Base-by-base conservation (phyloP, 1,140 invertebrate species). In the Cheumatopsyche charites region DNA sequence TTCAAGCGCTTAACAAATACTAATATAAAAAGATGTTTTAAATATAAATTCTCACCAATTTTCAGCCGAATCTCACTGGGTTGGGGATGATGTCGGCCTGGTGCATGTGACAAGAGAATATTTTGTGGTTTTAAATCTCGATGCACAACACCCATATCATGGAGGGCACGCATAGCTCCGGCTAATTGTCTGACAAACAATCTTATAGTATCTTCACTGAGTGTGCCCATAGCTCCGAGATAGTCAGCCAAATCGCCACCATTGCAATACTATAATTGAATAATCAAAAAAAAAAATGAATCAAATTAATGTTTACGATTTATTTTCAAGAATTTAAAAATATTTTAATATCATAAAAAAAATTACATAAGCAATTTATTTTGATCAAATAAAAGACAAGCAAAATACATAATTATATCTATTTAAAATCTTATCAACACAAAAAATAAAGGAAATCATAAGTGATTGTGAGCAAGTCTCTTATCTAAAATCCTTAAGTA, bases 71-170 rank as follows among this genome's bases (percentile, higher is more conserved):
- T 97, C 82, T 98, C 93, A 74, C 91, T 89, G 47, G 96, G 94
- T 67, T 92, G 89, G 19, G 96, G 95, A 80, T 94, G 91, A 43
- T 88, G 86, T 77, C 90, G 90, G 62, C 87, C 88, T 43, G 83
- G 82, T 13, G 82, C 79, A 83, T 97, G 92, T 80, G 93, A 94
- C 55, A 98, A 85, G 63, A 98, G 86, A 79, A 98, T 98, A 83
- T 98, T 98, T 85, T 98, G 96, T 72, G 97, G 97, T 83, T 99
- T 99, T 77, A 99, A 87, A 87, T 99, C 98, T 78, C 98, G 87
- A 82, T 99, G 98, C 61, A 99, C 96, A 79, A 99, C 97, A 78
- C 95, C 97, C 87, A 98, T 98, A 71, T 90, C 92, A 85, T 97
- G 92, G 72, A 99, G 86, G 15, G 96, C 96, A 81, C 95, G 92